Evolutionary conservation across 2,797 vertebrate species (phyloP).

Genomic region (Platyrinchus mystaceus): DNA sequence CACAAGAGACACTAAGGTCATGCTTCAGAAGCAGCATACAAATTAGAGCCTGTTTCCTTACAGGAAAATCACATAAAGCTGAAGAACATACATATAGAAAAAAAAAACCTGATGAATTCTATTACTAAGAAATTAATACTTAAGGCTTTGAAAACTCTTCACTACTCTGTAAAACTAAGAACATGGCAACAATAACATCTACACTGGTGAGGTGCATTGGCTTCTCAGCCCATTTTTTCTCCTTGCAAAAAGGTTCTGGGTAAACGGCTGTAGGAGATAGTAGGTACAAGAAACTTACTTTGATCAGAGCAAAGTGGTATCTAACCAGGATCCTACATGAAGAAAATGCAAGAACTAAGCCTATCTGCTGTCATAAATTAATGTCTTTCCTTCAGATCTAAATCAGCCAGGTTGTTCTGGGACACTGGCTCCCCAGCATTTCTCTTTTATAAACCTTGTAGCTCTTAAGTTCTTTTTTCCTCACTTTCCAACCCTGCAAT

Average conservation of each 20-base stretch:
- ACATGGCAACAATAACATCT: background rate
- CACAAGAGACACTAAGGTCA: constrained; percentile 37
- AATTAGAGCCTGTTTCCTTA: constrained; percentile 7
- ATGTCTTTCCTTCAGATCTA: background rate
- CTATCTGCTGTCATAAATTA: background rate
- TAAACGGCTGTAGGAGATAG: background rate
- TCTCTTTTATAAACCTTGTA: background rate
- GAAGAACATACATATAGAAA: background rate
- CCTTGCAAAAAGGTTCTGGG: background rate
- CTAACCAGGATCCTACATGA: background rate
- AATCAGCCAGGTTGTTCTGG: background rate
- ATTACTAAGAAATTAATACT: background rate
- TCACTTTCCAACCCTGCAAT: background rate
- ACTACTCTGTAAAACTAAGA: background rate
- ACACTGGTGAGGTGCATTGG: background rate
- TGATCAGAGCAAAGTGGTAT: background rate
- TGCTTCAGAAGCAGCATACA: constrained; percentile 35
- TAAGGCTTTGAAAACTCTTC: background rate
- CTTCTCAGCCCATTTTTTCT: background rate
- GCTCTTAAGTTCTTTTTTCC: background rate
- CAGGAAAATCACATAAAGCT: background rate
- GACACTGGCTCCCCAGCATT: background rate
- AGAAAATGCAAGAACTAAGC: background rate
- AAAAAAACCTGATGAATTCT: background rate
- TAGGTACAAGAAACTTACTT: background rate